These are phyloP conservation scores for Drosophila parthenogenetica DNA, from an alignment of 2,888 invertebrate genomes.

Conservation along the genomic window DNA sequence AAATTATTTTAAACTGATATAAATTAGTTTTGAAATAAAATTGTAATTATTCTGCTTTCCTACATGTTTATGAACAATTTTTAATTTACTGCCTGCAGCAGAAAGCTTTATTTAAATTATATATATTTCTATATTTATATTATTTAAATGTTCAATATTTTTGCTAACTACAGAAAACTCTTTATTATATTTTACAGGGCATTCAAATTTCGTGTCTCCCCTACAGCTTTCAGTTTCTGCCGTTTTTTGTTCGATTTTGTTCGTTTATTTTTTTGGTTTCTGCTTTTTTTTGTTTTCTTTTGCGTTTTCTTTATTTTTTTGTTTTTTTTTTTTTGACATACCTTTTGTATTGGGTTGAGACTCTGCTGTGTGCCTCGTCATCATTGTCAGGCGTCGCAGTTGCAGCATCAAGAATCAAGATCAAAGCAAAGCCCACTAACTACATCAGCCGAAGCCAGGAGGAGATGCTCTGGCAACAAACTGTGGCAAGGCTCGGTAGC, in stretches of 20 bases:
- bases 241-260: constrained; percentile 24
- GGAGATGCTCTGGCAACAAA: constrained; percentile 35
- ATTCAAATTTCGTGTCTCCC: constrained; percentile 9
- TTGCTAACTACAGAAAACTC: too few species aligned
- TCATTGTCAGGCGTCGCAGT: constrained; percentile 79
- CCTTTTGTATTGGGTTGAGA: constrained; percentile 69
- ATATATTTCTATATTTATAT: too few species aligned
- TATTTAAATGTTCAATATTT: too few species aligned
- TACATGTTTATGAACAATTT: too few species aligned
- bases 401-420: constrained; percentile 76
- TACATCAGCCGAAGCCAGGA: constrained; percentile 56
- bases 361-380: constrained; percentile 68
- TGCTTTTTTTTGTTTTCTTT: constrained; percentile 18
- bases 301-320: constrained; percentile 31
- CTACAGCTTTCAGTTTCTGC: constrained; percentile 8
- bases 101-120: too few species aligned
- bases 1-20: too few species aligned
- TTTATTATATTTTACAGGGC: constrained; percentile 27
- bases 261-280: constrained; percentile 21
- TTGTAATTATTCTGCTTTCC: too few species aligned
- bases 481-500: constrained; percentile 32
- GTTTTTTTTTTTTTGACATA: constrained; percentile 59
- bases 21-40: too few species aligned
- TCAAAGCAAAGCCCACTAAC: constrained; percentile 79
- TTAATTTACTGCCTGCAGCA: too few species aligned